Base-by-base conservation (phyloP, 2,888 invertebrate species). In the Cyclophora punctaria region DNA sequence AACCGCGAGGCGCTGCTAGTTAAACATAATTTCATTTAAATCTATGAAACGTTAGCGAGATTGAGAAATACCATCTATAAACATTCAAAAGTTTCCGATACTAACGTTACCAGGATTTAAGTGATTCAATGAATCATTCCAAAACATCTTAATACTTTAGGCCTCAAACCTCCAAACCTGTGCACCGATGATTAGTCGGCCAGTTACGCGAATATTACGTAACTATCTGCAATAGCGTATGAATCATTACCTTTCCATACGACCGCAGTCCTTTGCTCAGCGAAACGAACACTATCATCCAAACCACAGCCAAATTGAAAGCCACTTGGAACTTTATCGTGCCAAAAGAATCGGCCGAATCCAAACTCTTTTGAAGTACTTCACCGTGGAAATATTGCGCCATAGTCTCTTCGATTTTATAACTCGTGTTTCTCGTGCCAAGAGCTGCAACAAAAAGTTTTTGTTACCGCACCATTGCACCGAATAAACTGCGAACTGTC, bases 201-300 rank as follows among this genome's bases (percentile, higher is more conserved):
- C 20, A 20, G 20, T 20, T 20, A 20, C 20, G 20, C 20, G 20
- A 20, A 1, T 20, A 47, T 35, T 34, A n/a, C 6, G 20, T 4
- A 7, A 33, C 37, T 40, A 48, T 7, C 20, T 20, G 20, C 20
- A 20, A 42, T 6, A 43, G 35, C 6, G 34, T 46, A 57, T 20
- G 20, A 20, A 20, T 20, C 20, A 20, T 42, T 75, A 95, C 94
- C 90, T 95, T 95, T 52, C 95, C 95, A 65, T 95, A 95, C 0
- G 95, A 95, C 63, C 94, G 91, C 44, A 96, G 81, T 52, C 97
- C 96, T 91, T 96, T 96, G 77, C 96, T 96, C 34, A 97, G 90
- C 45, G 95, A 93, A 34, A 97, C 92, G 71, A 97, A 97, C 4
- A 96, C 93, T 47, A 95, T 93, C 91, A 95, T 93, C 97, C 97